phyloP scores from a whole-genome alignment of 2,888 invertebrate genomes.

The Netelia inedita region DNA sequence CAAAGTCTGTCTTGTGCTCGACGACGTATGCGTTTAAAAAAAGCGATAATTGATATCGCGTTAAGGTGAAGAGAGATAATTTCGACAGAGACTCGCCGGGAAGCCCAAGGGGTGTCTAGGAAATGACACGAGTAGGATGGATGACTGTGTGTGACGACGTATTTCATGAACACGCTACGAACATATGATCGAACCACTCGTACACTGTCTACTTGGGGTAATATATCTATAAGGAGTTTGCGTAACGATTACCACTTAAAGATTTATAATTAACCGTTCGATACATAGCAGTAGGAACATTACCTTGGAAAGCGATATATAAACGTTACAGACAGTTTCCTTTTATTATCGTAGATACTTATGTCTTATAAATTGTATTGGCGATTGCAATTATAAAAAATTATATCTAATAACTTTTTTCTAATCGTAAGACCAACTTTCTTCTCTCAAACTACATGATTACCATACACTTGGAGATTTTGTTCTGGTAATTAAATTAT shows the following conservation, averaged over 20 bases:
- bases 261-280: conserved; percentile 7
- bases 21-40: neutral
- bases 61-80: conserved; percentile 24
- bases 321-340: too few relatives aligned
- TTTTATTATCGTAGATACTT: too few relatives aligned
- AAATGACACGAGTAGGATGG: neutral
- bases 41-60: conserved; percentile 25
- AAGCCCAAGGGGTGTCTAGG: neutral
- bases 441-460: too few relatives aligned
- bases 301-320: neutral
- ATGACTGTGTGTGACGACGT: neutral
- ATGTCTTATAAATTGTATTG: too few relatives aligned
- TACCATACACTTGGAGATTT: too few relatives aligned
- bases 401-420: too few relatives aligned
- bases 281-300: neutral
- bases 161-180: conserved; percentile 1
- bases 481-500: too few relatives aligned
- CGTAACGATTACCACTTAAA: conserved; percentile 17
- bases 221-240: neutral
- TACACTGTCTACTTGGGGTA: neutral
- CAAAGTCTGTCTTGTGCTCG: conserved; percentile 20
- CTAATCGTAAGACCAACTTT: too few relatives aligned
- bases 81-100: neutral
- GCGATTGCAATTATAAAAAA: too few relatives aligned
- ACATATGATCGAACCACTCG: conserved; percentile 7